Base-by-base conservation (phyloP, 2,113 vertebrate species). In the Anhinga anhinga region DNA sequence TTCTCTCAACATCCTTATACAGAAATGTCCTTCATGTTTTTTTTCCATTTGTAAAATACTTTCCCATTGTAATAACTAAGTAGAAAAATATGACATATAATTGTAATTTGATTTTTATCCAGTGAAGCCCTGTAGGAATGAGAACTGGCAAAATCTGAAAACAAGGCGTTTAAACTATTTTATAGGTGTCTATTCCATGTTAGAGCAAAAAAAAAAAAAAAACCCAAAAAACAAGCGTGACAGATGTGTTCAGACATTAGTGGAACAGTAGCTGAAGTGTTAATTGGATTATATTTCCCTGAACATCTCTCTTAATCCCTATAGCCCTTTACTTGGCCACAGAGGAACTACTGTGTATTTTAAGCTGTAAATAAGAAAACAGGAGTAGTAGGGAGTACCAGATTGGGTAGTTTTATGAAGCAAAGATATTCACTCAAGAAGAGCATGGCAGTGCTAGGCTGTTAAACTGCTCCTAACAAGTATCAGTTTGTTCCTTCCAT, bases 281-380 rank as follows among this genome's bases (percentile, higher is more conserved):
- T 97, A 96, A 97, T 95, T 96, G 52, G 45, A 71, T 94, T 97
- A 53, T 84, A 61, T 88, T 96, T 82, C 42, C 44, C 40, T 78
- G 36, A 73, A 52, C 21, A 56, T 58, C n/a, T 90, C 9, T 47
- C 52, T 94, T 61, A 72, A 82, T 90, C 63, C 36, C 27, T 36
- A 25, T 50, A 88, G 26, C 61, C 67, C 76, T 96, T 88, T 96
- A 50, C 66, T 91, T 86, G 55, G 47, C 76, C 17, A 3, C 44
- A 82, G 92, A 93, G n/a, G 82, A 96, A 83, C 67, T 84, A 79
- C 76, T 92, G 16, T 93, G 53, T 73, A 76, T 94, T 97, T 97
- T 89, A 85, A 88, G 36, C 76, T 95, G 67, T 91, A 95, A 98
- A 78, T 95, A 70, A 96, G 74, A 96, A 86, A 84, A 86, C 29